Base-by-base conservation (phyloP, 2,888 invertebrate genomes). In the Oscheius sp. region DNA sequence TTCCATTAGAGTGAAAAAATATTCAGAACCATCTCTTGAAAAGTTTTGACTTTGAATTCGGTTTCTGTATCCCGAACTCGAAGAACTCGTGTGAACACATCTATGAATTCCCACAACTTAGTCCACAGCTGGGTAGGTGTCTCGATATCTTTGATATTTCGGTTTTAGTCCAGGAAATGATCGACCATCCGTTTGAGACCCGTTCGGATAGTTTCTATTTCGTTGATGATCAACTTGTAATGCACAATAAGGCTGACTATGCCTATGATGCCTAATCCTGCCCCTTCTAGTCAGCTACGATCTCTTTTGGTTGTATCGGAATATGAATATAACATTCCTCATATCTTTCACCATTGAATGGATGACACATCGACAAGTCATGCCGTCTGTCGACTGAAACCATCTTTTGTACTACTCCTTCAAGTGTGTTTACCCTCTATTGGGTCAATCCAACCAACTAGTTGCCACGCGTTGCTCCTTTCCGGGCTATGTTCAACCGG, bases 221-320 rank as follows among this genome's bases (percentile, higher is more conserved):
- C 88, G 96, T 97, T 71, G 95, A 97, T 88, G 93, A 95, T 87
- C 91, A 91, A 85, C 91, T 98, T 69, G 93, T 98, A 74, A 97
- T 98, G 96, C 97, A 97, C 89, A 97, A 97, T 89, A 97, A 97
- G 89, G 97, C 97, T 41, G 97, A 96, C 88, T 97, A 97, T 88
- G 94, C 96, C 57, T 97, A 95, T 88, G 93, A 94, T 84, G 94
- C 47, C 20, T 47, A 47, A 47, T 22, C 5, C 24, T 2, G 12
- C 47, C 20, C 8, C 2, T 47, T 47, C 36, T 36, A 36, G 36
- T 36, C 36, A 36, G 36, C 36, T 36, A 14, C 14, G 36, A 36
- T 8, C 36, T 36, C 14, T 36, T 36, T 14, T 36, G 36, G 14
- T n/a, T n/a, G n/a, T n/a, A n/a, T n/a, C n/a, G n/a, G n/a, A n/a